Evolutionary conservation across 1,140 invertebrate species (phyloP).

Genomic region (Diorhabda carinulata): DNA sequence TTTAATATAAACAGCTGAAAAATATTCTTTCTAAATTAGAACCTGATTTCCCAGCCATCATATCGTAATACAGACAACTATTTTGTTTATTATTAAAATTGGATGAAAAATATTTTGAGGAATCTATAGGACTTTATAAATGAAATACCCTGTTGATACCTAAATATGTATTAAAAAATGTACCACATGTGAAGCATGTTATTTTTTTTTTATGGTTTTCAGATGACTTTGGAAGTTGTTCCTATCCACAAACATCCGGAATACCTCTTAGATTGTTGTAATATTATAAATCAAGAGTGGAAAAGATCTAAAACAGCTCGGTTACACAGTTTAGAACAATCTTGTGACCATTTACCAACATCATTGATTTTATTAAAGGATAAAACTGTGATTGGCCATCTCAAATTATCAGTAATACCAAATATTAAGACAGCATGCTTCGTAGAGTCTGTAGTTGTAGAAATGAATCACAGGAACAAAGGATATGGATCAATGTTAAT

Average conservation of each 20-base stretch:
- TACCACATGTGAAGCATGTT: no score
- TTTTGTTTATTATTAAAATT: no score
- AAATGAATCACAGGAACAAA: constrained; percentile 62
- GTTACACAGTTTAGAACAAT: constrained; percentile 64
- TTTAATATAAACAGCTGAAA: no score
- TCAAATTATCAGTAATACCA: constrained; percentile 67
- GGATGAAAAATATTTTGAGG: no score
- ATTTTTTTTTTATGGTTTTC: neutral
- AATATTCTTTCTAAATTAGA: no score
- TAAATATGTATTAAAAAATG: no score
- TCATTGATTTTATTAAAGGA: constrained; percentile 64
- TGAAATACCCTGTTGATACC: no score
- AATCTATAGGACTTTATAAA: no score
- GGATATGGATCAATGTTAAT: constrained; percentile 69
- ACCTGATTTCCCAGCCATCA: no score
- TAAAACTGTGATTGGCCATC: constrained; percentile 64
- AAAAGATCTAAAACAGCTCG: constrained; percentile 69
- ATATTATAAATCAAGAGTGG: constrained; percentile 76
- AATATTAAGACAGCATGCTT: constrained; percentile 64
- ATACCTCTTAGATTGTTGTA: constrained; percentile 63
- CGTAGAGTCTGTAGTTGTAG: constrained; percentile 73
- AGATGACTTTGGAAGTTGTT: constrained; percentile 51
- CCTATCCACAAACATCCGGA: constrained; percentile 66
- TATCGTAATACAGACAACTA: no score
- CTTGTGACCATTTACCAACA: constrained; percentile 67